These are phyloP conservation scores for Drosophila subpulchrella DNA, from an alignment of 1,140 invertebrate species.

Conservation along the genomic window DNA sequence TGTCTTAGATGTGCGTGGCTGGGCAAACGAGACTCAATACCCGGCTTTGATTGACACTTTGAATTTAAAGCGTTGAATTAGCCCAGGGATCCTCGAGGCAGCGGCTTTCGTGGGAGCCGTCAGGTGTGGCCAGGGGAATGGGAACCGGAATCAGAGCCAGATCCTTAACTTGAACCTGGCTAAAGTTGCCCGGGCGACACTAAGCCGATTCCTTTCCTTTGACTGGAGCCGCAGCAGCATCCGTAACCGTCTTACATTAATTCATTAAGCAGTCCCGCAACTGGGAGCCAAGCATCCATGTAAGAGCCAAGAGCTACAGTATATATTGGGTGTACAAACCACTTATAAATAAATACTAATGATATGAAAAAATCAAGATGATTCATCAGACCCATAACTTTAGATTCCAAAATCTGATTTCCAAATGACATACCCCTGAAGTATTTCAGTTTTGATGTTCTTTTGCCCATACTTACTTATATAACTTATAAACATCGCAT, in stretches of 20 bases:
- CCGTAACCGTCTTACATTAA: slow-evolving; percentile 37
- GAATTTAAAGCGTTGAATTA: slow-evolving; percentile 64
- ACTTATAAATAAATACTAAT: too few relatives aligned
- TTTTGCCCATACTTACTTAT: too few relatives aligned
- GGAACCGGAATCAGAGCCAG: background rate
- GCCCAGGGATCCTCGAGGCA: slow-evolving; percentile 4
- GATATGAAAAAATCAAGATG: too few relatives aligned
- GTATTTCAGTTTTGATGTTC: too few relatives aligned
- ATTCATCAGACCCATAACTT: too few relatives aligned
- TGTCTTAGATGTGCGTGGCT: slow-evolving; percentile 34
- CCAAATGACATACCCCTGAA: too few relatives aligned
- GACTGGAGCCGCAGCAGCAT: slow-evolving; percentile 3
- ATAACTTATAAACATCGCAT: too few relatives aligned
- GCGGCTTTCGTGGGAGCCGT: slow-evolving; percentile 8
- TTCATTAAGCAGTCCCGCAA: slow-evolving; percentile 53
- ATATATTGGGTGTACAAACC: too few relatives aligned
- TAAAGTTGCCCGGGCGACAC: background rate
- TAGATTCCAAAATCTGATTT: too few relatives aligned
- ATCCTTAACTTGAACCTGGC: background rate
- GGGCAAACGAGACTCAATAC: slow-evolving; percentile 68
- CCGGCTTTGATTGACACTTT: slow-evolving; percentile 73
- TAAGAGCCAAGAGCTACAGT: slow-evolving; percentile 16
- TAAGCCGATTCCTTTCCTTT: slow-evolving; percentile 23
- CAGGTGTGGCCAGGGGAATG: slow-evolving; percentile 9
- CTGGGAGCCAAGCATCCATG: slow-evolving; percentile 18